A percentile compares a stretch with the other conserved stretches of the same genome.
These are phyloP conservation scores for Chunga burmeisteri DNA, from an alignment of 2,113 vertebrate genomes.

Conservation along the genomic window DNA sequence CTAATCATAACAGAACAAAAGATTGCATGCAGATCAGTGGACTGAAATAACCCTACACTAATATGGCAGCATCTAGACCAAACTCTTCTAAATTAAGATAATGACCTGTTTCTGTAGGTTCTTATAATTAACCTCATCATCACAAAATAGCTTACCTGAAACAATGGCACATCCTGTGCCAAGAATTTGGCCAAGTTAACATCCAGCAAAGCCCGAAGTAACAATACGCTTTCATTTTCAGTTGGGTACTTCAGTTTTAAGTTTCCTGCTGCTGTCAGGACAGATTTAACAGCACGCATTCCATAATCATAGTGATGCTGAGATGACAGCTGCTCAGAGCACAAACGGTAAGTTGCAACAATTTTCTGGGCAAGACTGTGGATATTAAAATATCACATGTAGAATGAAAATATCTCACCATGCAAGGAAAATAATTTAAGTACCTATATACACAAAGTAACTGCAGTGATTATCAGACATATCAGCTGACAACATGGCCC, in stretches of 20 bases:
- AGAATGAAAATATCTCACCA: neutral
- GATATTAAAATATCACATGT: neutral
- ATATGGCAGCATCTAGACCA: neutral
- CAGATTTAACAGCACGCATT: conserved; percentile 94
- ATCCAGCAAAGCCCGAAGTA: conserved; percentile 87
- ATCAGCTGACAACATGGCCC: neutral
- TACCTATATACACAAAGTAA: neutral
- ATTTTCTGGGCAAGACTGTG: conserved; percentile 90
- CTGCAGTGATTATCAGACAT: neutral
- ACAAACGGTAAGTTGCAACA: conserved; percentile 92
- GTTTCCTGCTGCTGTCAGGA: conserved; percentile 91
- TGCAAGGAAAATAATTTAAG: neutral
- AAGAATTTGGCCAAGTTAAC: conserved; percentile 94
- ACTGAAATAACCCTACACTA: neutral
- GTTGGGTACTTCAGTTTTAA: conserved; percentile 89
- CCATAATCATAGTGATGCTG: conserved; percentile 94
- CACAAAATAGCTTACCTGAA: conserved; percentile 78
- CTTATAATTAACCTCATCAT: neutral
- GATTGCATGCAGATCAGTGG: neutral
- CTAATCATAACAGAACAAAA: neutral
- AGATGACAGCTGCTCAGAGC: conserved; percentile 92
- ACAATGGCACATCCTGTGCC: conserved; percentile 90
- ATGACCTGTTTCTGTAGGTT: neutral
- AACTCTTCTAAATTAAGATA: neutral
- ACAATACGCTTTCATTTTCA: conserved; percentile 84